phyloP scores from a whole-genome alignment of 2,888 invertebrate species.

The Nymphalis c-album region DNA sequence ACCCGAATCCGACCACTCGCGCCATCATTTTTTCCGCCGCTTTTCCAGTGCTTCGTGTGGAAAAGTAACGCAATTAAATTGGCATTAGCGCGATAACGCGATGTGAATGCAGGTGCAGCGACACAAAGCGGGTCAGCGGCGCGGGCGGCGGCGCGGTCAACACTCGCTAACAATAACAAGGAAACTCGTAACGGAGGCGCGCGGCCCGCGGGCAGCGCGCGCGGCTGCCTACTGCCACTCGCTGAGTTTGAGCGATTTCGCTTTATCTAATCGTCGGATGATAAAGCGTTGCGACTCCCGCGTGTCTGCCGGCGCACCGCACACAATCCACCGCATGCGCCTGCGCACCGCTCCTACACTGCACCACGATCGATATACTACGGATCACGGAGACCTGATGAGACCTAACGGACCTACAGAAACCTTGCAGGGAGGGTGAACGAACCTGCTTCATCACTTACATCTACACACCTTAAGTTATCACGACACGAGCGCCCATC shows the following conservation, averaged over 20 bases:
- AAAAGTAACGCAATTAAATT: constrained; percentile 16
- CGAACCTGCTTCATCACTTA: too few species aligned
- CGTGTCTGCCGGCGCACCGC: constrained; percentile 30
- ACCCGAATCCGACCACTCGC: background rate
- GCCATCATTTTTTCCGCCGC: constrained; percentile 4
- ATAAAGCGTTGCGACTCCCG: constrained; percentile 48
- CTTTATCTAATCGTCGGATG: constrained; percentile 72
- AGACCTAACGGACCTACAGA: too few species aligned
- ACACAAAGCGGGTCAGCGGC: constrained; percentile 25
- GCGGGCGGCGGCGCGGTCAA: constrained; percentile 43
- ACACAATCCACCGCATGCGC: constrained; percentile 30
- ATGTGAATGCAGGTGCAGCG: constrained; percentile 15
- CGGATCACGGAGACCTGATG: background rate
- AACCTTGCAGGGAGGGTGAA: too few species aligned
- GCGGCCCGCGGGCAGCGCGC: constrained; percentile 47
- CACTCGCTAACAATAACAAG: constrained; percentile 47
- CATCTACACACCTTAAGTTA: too few species aligned
- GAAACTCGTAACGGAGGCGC: constrained; percentile 40
- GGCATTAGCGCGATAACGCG: constrained; percentile 23
- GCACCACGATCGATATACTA: background rate
- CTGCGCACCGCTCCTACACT: constrained; percentile 18
- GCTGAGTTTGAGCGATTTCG: constrained; percentile 53
- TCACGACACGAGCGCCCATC: too few species aligned
- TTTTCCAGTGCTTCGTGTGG: constrained; percentile 8
- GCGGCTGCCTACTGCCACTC: constrained; percentile 57